A percentile compares a stretch with the other conserved stretches of the same genome.
Evolutionary conservation across 30 jellyfish, hydroid and myxozoan species (phyloP).

Genomic region (Catostylus mosaicus): DNA sequence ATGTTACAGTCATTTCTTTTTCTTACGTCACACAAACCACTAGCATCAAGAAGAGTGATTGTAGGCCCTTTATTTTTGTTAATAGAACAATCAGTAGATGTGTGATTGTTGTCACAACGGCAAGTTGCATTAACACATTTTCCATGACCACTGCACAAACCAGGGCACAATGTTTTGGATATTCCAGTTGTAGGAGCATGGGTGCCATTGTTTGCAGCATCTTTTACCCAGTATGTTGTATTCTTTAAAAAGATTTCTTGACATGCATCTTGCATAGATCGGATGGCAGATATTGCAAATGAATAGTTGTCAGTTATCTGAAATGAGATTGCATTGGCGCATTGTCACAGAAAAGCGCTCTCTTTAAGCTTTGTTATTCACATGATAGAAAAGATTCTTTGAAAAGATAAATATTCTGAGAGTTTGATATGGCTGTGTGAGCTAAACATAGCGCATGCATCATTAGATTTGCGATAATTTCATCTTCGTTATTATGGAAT

Average conservation of each 20-base stretch:
- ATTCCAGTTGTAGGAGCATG: conserved; percentile 75
- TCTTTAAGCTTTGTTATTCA: neutral
- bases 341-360: neutral
- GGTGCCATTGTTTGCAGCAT: conserved; percentile 57
- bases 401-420: no score
- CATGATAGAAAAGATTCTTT: neutral
- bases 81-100: conserved; percentile 87
- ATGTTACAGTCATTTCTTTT: conserved; percentile 71
- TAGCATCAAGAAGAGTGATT: conserved; percentile 32
- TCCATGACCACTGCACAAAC: conserved; percentile 87
- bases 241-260: conserved; percentile 70
- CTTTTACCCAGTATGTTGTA: conserved; percentile 57
- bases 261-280: conserved; percentile 72
- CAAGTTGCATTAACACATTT: conserved; percentile 88
- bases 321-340: neutral
- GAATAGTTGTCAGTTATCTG: conserved; percentile 65
- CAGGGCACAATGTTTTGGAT: conserved; percentile 82
- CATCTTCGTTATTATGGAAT: neutral
- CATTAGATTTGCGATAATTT: neutral
- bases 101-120: conserved; percentile 64
- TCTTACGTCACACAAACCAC: conserved; percentile 85
- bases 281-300: conserved; percentile 47
- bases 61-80: conserved; percentile 71
- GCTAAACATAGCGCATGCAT: neutral
- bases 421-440: neutral